Base-by-base conservation (phyloP, 2,797 vertebrate genomes). In the Schizopygopsis malacanthus region DNA sequence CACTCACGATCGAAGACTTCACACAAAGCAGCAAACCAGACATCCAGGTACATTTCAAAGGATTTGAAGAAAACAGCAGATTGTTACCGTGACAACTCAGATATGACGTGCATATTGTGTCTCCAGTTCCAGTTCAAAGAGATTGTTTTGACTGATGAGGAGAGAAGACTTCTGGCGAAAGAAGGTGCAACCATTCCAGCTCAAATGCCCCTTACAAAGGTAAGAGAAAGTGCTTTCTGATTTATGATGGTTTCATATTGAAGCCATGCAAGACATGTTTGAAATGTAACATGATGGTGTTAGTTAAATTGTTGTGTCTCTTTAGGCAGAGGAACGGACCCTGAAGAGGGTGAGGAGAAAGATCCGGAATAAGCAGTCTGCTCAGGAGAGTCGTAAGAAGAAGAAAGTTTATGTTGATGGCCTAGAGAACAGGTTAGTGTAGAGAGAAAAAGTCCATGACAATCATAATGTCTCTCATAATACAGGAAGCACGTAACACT, bases 291-390 rank as follows among this genome's bases (percentile, higher is more conserved):
- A 25, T 15, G 16, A 59, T 22, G 2, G 41, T 83, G 39, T 61
- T 45, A 22, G 45, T 25, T 10, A 69, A 75, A 70, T 65, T 73
- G 20, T n/a, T 79, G 70, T 79, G 20, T 61, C 20, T 82, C 83
- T 65, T 71, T 91, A 99, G 98, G 90, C 94, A 0, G 96, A 98
- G 86, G 97, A 98, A 82, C 93, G 94, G 79, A 93, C 95, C 79
- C 90, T 97, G 91, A 98, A 97, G 91, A 95, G 95, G 33, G 94
- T 97, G 50, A 94, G 96, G 85, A 96, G 96, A 87, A 98, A 98
- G 94, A 98, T 97, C 90, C 93, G 97, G 65, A 99, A 97, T 92
- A 98, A 97, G 90, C 96, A 96, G 88, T 97, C 97, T 6, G 96
- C 97, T 89, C 97, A 97, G 90, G 96, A 97, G 86, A 97, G 97